Base-by-base conservation (phyloP, 1,140 invertebrate species). In the Philotrypesis tridentata region DNA sequence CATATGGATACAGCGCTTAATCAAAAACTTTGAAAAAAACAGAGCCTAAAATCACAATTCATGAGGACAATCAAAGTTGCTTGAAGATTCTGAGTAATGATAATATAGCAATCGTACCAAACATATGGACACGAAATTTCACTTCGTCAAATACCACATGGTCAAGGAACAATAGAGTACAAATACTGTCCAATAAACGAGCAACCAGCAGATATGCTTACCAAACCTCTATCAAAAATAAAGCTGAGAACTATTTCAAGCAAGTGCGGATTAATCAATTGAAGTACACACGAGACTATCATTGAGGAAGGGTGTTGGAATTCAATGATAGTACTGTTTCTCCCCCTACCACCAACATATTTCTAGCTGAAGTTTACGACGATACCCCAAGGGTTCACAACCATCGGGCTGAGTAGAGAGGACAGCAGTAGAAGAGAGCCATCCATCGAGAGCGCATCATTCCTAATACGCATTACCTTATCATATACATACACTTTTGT, bases 51-150 rank as follows among this genome's bases (percentile, higher is more conserved):
- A 9, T 37, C 9, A 37, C 9, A 37, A 72, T 72, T 3, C 40
- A 43, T 12, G 70, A 72, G 14, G 55, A 70, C 17, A 70, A 70
- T 33, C 31, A 70, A 31, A 70, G 67, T 33, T 70, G 67, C 17
- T 33, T 70, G 11, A 70, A 70, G 21, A 9, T 70, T n/a, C 2
- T 33, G 4, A 29, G 21, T 21, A 73, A 55, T 33, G 31, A 70
- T 2, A 70, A 55, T 29, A 55, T 5, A 73, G 43, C 67, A 14
- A 70, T 23, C 27, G 70, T 23, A 72, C 70, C 5, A 72, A 72
- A n/a, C 37, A 72, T 25, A 23, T 72, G 5, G 33, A 72, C 40
- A 72, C 33, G 25, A 72, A 72, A 43, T 72, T 21, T 11, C 55
- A 60, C 12, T 60, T 60, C 55, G n/a, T 60, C 55, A 60, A 60